phyloP scores from a whole-genome alignment of 2,113 vertebrate species.

The Rousettus leschenaultii region DNA sequence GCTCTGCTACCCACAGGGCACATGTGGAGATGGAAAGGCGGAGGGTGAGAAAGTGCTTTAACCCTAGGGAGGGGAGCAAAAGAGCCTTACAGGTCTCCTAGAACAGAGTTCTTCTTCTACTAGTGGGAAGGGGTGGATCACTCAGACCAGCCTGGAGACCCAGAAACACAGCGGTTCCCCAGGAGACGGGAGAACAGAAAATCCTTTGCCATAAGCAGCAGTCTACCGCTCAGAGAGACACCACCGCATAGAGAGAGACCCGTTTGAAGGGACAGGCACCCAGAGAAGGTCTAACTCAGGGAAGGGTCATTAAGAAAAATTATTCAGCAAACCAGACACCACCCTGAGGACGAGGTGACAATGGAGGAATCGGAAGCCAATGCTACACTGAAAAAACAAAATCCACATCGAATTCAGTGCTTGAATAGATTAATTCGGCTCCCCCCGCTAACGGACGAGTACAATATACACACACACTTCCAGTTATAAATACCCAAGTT shows the following conservation, averaged over 20 bases:
- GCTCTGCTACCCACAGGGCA: no score
- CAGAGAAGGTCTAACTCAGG: background rate
- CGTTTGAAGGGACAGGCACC: background rate
- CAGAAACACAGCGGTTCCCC: background rate
- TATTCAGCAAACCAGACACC: background rate
- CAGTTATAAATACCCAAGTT: background rate
- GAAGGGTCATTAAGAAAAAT: background rate
- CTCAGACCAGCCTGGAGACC: background rate
- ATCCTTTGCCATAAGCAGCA: no score
- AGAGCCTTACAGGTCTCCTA: no score
- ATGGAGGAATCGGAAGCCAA: background rate
- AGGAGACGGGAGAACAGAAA: background rate
- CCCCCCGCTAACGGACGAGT: background rate
- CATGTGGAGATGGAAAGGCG: background rate
- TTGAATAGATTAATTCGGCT: background rate
- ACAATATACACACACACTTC: background rate
- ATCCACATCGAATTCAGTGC: background rate
- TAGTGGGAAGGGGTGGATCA: no score
- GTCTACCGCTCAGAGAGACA: background rate
- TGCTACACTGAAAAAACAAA: background rate
- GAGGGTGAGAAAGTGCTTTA: background rate
- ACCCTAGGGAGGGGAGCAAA: background rate
- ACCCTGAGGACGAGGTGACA: background rate
- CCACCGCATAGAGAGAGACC: accelerated
- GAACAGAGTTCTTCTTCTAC: background rate